These are phyloP conservation scores for Drosophila koepferae DNA, from an alignment of 2,888 invertebrate species.

Conservation along the genomic window DNA sequence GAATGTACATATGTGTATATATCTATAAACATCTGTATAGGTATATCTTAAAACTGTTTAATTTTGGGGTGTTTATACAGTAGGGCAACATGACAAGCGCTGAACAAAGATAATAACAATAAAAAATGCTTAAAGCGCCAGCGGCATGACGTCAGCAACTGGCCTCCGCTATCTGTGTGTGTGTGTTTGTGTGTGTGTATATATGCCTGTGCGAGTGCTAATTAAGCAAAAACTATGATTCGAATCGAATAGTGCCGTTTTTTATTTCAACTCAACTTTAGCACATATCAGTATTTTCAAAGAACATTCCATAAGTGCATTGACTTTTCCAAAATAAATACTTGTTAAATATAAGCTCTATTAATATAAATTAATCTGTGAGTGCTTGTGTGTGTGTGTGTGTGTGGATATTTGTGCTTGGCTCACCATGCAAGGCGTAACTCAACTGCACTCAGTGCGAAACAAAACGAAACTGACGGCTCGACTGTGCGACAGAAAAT, in stretches of 20 bases:
- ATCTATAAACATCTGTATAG: not conserved
- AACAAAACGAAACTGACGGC: conserved; percentile 69
- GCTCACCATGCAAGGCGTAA: conserved; percentile 44
- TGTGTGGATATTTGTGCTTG: conserved; percentile 17
- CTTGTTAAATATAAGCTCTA: conserved; percentile 26
- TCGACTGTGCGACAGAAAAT: conserved; percentile 32
- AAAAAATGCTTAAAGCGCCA: conserved; percentile 22
- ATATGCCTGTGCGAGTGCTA: conserved; percentile 44
- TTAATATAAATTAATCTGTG: conserved; percentile 13
- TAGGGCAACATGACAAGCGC: conserved; percentile 45
- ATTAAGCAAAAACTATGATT: conserved; percentile 52
- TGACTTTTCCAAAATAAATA: conserved; percentile 51
- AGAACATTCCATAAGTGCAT: conserved; percentile 44
- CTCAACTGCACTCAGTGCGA: conserved; percentile 70
- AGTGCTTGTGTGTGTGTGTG: conserved; percentile 14
- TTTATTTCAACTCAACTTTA: conserved; percentile 8
- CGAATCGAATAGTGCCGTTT: not conserved
- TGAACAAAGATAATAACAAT: conserved; percentile 43
- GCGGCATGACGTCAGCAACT: conserved; percentile 64
- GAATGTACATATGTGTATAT: not conserved
- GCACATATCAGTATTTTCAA: conserved; percentile 28
- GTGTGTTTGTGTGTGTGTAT: not conserved
- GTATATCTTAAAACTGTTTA: conserved; percentile 23
- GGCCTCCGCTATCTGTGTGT: conserved; percentile 3
- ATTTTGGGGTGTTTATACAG: conserved; percentile 43